A percentile compares a stretch with the other conserved stretches of the same genome.
These are phyloP conservation scores for Netelia inedita DNA, from an alignment of 2,888 invertebrate species.

Conservation along the genomic window DNA sequence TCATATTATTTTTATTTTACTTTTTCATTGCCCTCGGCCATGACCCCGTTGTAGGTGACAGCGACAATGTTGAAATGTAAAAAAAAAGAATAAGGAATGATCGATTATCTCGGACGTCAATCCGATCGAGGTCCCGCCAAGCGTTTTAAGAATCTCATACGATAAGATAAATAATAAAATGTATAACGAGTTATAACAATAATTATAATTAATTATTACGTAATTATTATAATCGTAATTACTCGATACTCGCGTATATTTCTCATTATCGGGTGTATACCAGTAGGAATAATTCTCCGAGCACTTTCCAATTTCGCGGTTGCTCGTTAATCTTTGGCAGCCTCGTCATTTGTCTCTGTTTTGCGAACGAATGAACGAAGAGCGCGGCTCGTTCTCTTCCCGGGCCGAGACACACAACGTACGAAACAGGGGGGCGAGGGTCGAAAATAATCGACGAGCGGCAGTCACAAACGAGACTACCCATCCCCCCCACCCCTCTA, in stretches of 20 bases:
- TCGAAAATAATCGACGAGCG: conserved; percentile 67
- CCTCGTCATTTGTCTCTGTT: conserved; percentile 79
- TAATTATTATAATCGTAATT: conserved; percentile 22
- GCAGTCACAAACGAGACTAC: conserved; percentile 70
- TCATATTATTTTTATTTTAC: conserved; percentile 13
- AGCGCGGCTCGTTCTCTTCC: conserved; percentile 24
- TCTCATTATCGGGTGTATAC: conserved; percentile 50
- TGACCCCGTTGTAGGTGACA: conserved; percentile 43
- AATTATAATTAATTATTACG: neutral
- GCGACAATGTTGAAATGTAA: conserved; percentile 15
- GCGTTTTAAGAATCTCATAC: conserved; percentile 3
- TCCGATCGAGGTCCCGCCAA: conserved; percentile 28
- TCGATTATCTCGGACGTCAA: conserved; percentile 46
- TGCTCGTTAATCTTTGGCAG: conserved; percentile 78
- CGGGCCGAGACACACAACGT: conserved; percentile 10
- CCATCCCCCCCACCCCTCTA: too few species aligned
- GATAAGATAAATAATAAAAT: neutral
- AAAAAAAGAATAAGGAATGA: conserved; percentile 22
- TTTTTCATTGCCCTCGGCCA: conserved; percentile 9
- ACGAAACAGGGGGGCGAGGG: conserved; percentile 51
- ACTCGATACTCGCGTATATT: neutral
- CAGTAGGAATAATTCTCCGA: conserved; percentile 51
- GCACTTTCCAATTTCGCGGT: conserved; percentile 73
- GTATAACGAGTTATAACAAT: neutral
- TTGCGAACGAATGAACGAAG: conserved; percentile 73